Base-by-base conservation (phyloP, 1,140 invertebrate species). In the Glossosoma conforme region DNA sequence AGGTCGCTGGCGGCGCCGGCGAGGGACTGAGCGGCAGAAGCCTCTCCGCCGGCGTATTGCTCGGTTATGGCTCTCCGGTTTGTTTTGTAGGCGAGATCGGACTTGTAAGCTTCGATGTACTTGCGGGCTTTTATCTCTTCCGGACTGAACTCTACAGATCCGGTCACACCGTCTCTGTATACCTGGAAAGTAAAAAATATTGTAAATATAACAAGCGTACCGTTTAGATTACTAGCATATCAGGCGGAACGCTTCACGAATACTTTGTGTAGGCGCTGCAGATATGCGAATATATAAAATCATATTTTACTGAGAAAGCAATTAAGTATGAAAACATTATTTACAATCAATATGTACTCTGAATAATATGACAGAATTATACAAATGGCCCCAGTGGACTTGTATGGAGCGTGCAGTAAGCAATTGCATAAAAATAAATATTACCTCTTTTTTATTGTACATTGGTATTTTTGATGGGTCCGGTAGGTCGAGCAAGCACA, bases 81-180 rank as follows among this genome's bases (percentile, higher is more conserved):
- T 15, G 10, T 19, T 35, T 42, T 41, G 11, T 22, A 50, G 8
- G 15, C 30, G 14, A 21, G 17, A 13, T 24, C 32, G 5, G 24
- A 33, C 35, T 50, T 50, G 14, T 50, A 42, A 14, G 28, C 21
- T 6, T 30, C 41, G 4, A 52, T 15, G 35, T 55, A 68, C 46
- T 45, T 43, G 15, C 69, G 66, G 44, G 79, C 73, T 62, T 74
- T 72, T 46, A 84, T 78, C 72, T 85, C 80, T 67, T 85, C 83
- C 68, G 84, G 75, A 65, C 82, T 83, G 61, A 69, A 77, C 70
- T 84, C 83, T 44, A 65, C 9, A n/a, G 15, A n/a, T n/a, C 44
- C 35, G 19, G 14, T 32, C 9, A 44, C 70, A 59, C 78, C 75
- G 60, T 78, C 74, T 50, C 71, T 67, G 66, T 85, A 85, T 50